These are phyloP conservation scores for Galeopterus variegatus DNA, from an alignment of 2,113 vertebrate genomes.

Conservation along the genomic window DNA sequence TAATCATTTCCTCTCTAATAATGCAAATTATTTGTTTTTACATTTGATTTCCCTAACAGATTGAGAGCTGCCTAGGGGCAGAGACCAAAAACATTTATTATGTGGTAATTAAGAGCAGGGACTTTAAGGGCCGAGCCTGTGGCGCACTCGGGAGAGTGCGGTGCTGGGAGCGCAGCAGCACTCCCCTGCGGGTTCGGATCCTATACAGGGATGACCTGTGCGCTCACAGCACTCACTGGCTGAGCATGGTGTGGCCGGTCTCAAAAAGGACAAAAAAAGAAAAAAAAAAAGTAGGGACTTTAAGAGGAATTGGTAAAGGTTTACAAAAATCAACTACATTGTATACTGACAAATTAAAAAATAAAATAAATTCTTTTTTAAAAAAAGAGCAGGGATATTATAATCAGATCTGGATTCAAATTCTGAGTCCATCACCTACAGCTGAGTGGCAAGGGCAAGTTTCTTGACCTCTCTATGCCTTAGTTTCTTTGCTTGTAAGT, in stretches of 20 bases:
- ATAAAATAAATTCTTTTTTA: too few species aligned
- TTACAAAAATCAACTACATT: too few species aligned
- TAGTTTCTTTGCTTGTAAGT: not conserved
- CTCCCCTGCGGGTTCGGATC: too few species aligned
- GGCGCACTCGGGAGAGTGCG: too few species aligned
- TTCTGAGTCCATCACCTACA: constrained; percentile 20
- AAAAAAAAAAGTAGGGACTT: not conserved
- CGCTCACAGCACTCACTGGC: too few species aligned
- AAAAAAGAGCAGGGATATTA: not conserved
- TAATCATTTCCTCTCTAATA: constrained; percentile 4
- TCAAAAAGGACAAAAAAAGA: too few species aligned
- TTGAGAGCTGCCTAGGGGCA: not conserved
- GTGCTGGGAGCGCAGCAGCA: too few species aligned
- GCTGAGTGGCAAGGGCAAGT: not conserved
- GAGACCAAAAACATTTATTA: not conserved
- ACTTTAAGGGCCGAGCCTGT: too few species aligned
- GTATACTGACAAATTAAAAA: too few species aligned
- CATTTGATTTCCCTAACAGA: not conserved
- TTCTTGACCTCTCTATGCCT: not conserved
- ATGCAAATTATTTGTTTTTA: not conserved
- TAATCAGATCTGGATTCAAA: not conserved
- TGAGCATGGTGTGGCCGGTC: too few species aligned
- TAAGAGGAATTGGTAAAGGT: too few species aligned
- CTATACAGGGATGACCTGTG: too few species aligned
- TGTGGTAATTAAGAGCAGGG: not conserved